Percentiles rank a stretch among this genome's conserved stretches.
Evolutionary conservation across 2,888 invertebrate species (phyloP).

Genomic region (Nemotelus nigrinus): DNA sequence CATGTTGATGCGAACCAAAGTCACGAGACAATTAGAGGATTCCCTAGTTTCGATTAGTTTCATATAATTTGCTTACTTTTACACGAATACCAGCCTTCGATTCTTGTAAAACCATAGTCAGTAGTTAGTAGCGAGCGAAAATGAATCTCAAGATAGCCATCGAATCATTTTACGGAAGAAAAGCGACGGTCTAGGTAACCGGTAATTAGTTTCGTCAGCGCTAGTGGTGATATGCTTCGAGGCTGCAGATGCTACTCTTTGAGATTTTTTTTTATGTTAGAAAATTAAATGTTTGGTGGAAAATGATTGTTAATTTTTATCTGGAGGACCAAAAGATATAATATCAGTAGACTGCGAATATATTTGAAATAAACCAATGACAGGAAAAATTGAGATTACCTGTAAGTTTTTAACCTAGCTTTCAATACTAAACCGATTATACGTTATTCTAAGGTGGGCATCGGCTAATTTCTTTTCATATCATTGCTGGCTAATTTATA

Average conservation of each 20-base stretch:
- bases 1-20: not conserved
- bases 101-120: not conserved
- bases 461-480: too few species aligned
- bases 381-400: too few species aligned
- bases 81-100: not conserved
- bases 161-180: not conserved
- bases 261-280: too few species aligned
- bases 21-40: not conserved
- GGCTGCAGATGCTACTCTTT: not conserved
- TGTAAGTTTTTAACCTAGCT: too few species aligned
- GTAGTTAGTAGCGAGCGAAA: not conserved
- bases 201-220: not conserved
- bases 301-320: too few species aligned
- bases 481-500: too few species aligned
- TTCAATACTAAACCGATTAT: too few species aligned
- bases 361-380: too few species aligned
- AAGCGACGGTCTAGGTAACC: not conserved
- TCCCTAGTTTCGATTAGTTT: not conserved
- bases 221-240: not conserved
- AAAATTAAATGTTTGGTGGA: too few species aligned
- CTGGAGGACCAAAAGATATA: too few species aligned
- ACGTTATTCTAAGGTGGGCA: too few species aligned
- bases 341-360: too few species aligned
- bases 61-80: not conserved
- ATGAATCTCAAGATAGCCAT: not conserved